These are phyloP conservation scores for cat (Felis catus) DNA, from an alignment of 2,113 vertebrate species.

Conservation along the genomic window DNA sequence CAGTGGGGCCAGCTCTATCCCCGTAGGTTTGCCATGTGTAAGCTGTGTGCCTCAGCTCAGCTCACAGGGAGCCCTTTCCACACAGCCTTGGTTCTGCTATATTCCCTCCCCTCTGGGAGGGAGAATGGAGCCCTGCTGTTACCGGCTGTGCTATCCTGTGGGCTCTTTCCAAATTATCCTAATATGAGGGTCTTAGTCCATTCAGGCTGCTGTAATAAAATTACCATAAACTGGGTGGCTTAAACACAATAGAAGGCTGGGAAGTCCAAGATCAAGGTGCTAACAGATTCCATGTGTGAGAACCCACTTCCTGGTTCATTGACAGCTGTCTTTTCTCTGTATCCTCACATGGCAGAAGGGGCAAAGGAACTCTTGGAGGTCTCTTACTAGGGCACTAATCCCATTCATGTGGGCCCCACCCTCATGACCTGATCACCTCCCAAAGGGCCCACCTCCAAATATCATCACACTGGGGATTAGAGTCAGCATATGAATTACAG, in stretches of 20 bases:
- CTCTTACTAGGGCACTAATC: not conserved
- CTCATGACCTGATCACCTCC: not conserved
- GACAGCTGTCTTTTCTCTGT: not conserved
- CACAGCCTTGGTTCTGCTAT: not conserved
- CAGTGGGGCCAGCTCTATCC: not conserved
- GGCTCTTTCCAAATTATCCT: not conserved
- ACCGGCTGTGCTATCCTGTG: not conserved
- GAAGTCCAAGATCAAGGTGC: not conserved
- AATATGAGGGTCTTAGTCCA: not conserved
- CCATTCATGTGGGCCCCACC: not conserved
- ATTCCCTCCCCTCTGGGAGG: fast-evolving
- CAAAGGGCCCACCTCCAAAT: not conserved
- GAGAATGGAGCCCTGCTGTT: not conserved
- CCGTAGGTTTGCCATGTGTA: not conserved
- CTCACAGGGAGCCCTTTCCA: no score
- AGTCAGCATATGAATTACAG: not conserved
- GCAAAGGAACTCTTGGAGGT: not conserved
- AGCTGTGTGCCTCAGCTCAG: not conserved
- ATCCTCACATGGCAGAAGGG: not conserved
- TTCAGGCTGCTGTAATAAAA: not conserved
- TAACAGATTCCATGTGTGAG: not conserved
- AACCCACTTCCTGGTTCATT: not conserved
- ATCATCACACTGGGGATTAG: not conserved
- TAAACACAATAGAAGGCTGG: not conserved
- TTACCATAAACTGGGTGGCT: not conserved